A percentile compares a stretch with the other conserved stretches of the same genome.
phyloP scores from a whole-genome alignment of 2,888 invertebrate genomes.

The Aromia moschata region DNA sequence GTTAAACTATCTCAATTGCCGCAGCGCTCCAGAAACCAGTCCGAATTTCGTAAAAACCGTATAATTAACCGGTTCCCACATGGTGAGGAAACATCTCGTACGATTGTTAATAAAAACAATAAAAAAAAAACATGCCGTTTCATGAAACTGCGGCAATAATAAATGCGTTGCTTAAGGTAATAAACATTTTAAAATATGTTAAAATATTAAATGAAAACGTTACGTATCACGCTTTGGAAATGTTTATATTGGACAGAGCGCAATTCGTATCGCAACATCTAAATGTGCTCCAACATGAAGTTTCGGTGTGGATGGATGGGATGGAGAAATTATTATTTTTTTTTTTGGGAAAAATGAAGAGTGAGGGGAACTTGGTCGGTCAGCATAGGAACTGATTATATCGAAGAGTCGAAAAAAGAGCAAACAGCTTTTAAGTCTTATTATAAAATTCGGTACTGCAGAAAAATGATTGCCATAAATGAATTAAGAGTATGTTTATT shows the following conservation, averaged over 20 bases:
- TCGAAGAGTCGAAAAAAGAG: too few relatives aligned
- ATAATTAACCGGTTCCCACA: conserved; percentile 45
- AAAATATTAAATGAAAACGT: conserved; percentile 31
- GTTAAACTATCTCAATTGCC: conserved; percentile 25
- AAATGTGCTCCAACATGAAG: background rate
- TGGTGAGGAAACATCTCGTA: conserved; percentile 45
- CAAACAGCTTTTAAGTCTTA: too few relatives aligned
- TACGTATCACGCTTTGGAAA: conserved; percentile 19
- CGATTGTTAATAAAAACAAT: conserved; percentile 50
- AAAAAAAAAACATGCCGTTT: conserved; percentile 45
- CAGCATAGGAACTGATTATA: background rate
- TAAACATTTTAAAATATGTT: conserved; percentile 36
- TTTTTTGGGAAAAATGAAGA: background rate
- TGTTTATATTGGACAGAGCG: background rate
- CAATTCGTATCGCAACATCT: conserved; percentile 7
- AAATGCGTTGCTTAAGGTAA: conserved; percentile 39
- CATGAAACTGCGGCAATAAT: conserved; percentile 46
- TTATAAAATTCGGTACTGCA: too few relatives aligned
- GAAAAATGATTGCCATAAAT: too few relatives aligned
- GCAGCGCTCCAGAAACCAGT: conserved; percentile 34
- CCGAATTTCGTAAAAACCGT: conserved; percentile 38
- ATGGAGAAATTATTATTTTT: too few relatives aligned
- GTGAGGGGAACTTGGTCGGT: background rate
- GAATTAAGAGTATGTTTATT: too few relatives aligned
- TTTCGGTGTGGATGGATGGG: background rate